Evolutionary conservation across 2,888 invertebrate genomes (phyloP), one percentile per base, ranked within the genome.

Genomic region (Drosophila macrospina): DNA sequence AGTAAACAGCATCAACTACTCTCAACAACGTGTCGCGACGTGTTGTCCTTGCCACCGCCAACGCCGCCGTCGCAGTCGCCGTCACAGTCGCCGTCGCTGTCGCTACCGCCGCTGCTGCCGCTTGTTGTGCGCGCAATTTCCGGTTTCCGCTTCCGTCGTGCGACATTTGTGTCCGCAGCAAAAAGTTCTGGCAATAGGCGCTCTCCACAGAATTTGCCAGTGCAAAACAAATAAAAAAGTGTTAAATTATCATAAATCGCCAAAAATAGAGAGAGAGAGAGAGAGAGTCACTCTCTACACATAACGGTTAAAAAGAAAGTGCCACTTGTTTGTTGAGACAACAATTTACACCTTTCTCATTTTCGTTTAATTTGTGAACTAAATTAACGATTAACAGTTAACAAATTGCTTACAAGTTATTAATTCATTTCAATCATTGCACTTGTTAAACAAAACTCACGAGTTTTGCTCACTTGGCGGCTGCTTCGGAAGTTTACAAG

Each of bases 51-150:
- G 42, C 48, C 30, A 30, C 54, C 32, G 56, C 50, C 15, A 36
- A 7, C 32, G 47, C 47, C 20, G 20, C 20, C 1, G 20, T 67
- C 45, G 30, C n/a, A 34, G 11, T 42, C 36, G 55, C 39, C 52
- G 66, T 66, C 69, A 79, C 67, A 20, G 20, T 20, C 20, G 3
- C 20, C 20, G 37, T 26, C 34, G 34, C 28, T 6, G 16, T 52
- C 15, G 28, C 48, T 39, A 59, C 63, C 45, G 30, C 10, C 41
- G 11, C 37, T 44, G 56, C 34, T 59, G 66, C 64, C 67, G 76
- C 67, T 76, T 76, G 86, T 88, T 76, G 84, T 84, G 85, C 73
- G 85, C 85, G 85, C 84, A 89, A 89, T 89, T 89, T 87, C 87
- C 87, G 89, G 76, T 75, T 88, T 89, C 87, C 87, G 79, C 57